phyloP scores from a whole-genome alignment of 2,888 invertebrate species.

The Saturnia pavonia region DNA sequence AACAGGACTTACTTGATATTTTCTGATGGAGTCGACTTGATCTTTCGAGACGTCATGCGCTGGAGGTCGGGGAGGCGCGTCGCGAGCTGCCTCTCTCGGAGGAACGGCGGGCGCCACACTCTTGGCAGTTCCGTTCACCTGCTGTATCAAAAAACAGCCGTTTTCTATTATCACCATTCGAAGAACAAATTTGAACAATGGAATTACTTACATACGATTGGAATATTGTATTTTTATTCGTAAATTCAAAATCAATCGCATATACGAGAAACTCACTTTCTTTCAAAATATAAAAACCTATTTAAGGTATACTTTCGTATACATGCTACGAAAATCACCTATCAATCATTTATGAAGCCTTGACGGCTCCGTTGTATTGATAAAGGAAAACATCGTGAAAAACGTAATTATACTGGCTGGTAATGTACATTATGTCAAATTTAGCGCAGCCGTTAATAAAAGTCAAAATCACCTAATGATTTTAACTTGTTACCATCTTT shows the following conservation, averaged over 20 bases:
- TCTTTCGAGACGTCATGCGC: constrained; percentile 88
- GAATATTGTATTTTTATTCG: no score
- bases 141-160: constrained; percentile 37
- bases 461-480: neutral
- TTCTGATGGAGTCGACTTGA: constrained; percentile 94
- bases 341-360: neutral
- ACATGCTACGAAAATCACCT: neutral
- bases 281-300: no score
- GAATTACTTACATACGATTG: no score
- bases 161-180: neutral
- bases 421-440: neutral
- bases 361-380: neutral
- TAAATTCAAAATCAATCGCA: no score
- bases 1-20: constrained; percentile 89
- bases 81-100: constrained; percentile 67
- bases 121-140: constrained; percentile 81
- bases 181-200: no score
- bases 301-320: no score
- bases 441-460: neutral
- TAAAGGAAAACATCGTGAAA: neutral
- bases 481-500: neutral
- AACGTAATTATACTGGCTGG: neutral
- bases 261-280: no score
- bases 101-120: constrained; percentile 86
- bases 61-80: constrained; percentile 76